Base-by-base conservation (phyloP, 2,888 invertebrate species). In the Drosophila ochracea region DNA sequence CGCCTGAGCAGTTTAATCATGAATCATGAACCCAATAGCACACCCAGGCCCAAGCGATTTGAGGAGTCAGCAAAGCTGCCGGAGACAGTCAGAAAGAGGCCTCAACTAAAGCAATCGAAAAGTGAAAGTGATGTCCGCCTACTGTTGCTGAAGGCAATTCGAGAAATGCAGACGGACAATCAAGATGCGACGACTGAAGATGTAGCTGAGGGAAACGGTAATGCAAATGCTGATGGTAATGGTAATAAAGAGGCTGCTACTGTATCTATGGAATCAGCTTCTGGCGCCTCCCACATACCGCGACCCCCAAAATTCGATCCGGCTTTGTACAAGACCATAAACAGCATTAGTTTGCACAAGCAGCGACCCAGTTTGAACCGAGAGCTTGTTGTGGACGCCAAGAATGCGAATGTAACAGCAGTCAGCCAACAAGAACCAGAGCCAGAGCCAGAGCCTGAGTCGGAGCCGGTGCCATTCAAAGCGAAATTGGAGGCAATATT, bases 291-390 rank as follows among this genome's bases (percentile, higher is more conserved):
- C 49, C 69, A 49, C 55, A 92, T 92, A 73, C 92, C 93, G 54
- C 91, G 89, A 68, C 79, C 93, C 41, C 92, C 93, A 41, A 92
- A 91, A 88, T 93, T 93, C 76, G 92, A 92, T 90, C 92, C 92
- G 37, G 77, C 90, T 47, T 78, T 93, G 33, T 93, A 92, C 73
- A 91, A 91, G 83, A 92, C 92, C 64, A 84, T 92, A 54, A 91
- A 91, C 76, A 91, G 86, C 68, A 80, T 84, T 62, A 84, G 87
- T 73, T 82, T 76, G 62, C 75, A 75, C 62, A 89, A 84, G 68
- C 80, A 87, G 64, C 83, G 92, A 58, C 91, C 91, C 43, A 90
- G 90, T 76, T 80, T 92, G 53, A 84, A 81, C 33, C 78, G 80
- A 52, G 71, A 83, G 33, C 74, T 85, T 6, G 73, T 80, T 35